Evolutionary conservation across 2,888 invertebrate species (phyloP), one percentile per base, ranked within the genome.

Genomic region (Cerastis rubricosa): DNA sequence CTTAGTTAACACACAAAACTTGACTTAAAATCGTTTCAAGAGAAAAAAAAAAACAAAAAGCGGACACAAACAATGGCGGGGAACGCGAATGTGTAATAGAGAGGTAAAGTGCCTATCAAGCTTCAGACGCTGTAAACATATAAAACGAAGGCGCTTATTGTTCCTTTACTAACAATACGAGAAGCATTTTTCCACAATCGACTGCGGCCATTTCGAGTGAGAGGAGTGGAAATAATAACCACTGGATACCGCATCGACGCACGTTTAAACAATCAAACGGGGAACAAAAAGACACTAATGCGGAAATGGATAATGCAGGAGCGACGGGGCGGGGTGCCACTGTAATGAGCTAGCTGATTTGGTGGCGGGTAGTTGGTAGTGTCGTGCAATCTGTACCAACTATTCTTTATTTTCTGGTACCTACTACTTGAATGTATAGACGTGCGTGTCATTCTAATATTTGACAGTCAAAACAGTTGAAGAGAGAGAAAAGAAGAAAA

Each of bases 201-300:
- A 95, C 94, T 96, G 94, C 94, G 94, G 93, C 95, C 94, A 94
- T 95, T 96, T 94, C 92, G 92, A 96, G 95, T 94, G 95, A 95
- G 95, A 95, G 94, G 92, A 91, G 91, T 94, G 93, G 95, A 94
- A 95, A 95, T 93, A 95, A 95, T 94, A 95, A 95, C 94, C 93
- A 93, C 91, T 94, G 95, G 94, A 94, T 94, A 95, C 95, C 93
- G 94, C 96, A 96, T 96, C 95, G 96, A 95, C 95, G 95, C 96
- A 94, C 96, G 96, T 94, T 96, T 95, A 96, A 96, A 96, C 96
- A 96, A 96, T 96, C 96, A 95, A 94, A 95, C 93, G 92, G 91
- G 90, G 95, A 96, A 96, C 95, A 96, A 96, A 96, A 96, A 96
- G 95, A 94, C 93, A 93, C 94, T 95, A 95, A 96, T 95, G 96